Evolutionary conservation across 2,888 invertebrate genomes (phyloP).

Genomic region (Rhagophthalmus giganteus): DNA sequence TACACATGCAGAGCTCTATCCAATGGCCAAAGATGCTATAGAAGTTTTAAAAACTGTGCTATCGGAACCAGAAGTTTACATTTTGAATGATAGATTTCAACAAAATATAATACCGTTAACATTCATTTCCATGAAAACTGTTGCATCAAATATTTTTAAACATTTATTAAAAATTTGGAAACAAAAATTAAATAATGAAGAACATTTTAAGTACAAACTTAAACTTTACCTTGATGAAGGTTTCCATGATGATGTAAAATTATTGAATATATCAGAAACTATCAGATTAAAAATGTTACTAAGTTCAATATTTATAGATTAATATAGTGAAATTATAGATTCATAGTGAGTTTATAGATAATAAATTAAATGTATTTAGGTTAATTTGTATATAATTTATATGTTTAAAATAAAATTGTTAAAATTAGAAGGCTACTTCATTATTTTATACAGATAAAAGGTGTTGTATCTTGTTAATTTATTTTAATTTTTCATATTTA

Average conservation of each 20-base stretch:
- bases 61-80: constrained; percentile 40
- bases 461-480: no score
- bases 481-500: no score
- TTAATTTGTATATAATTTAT: no score
- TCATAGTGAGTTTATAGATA: no score
- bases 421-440: no score
- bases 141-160: constrained; percentile 3
- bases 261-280: constrained; percentile 2
- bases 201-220: neutral
- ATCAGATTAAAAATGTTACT: constrained; percentile 12
- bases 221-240: neutral
- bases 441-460: no score
- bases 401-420: no score
- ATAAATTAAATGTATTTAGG: no score
- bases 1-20: constrained; percentile 57
- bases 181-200: neutral
- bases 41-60: constrained; percentile 37
- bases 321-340: no score
- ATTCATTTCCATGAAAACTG: neutral
- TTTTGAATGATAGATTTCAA: constrained; percentile 33
- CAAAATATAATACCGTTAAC: constrained; percentile 6
- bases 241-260: neutral
- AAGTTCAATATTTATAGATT: constrained; percentile 8
- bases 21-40: constrained; percentile 31
- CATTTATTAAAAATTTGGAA: neutral